Conservation (phyloP, 2,113 vertebrate species). For the Nothobranchius furzeri region DNA sequence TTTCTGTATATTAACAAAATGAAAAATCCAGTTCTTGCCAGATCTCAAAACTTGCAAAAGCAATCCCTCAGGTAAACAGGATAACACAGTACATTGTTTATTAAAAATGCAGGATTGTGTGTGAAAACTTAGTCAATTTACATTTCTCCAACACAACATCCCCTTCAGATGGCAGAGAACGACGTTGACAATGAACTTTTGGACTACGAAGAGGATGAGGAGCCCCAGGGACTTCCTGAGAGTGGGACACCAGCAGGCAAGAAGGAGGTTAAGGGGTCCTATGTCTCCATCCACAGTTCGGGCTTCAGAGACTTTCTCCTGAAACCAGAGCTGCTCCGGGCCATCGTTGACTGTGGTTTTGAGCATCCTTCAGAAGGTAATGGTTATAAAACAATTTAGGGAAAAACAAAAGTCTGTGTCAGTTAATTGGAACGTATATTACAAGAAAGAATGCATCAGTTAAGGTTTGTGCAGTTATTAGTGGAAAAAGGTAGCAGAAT, state of each 20-base stretch:
- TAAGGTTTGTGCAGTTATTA: not conserved
- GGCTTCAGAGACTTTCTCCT: constrained; percentile 90
- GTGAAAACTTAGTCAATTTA: no score
- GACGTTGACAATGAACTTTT: constrained; percentile 87
- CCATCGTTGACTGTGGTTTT: constrained; percentile 90
- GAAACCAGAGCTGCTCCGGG: constrained; percentile 87
- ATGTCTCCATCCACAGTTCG: constrained; percentile 90
- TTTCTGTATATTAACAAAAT: no score
- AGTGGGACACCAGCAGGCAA: constrained; percentile 73
- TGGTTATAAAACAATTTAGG: not conserved
- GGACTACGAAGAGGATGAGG: constrained; percentile 89
- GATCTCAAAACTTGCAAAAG: no score
- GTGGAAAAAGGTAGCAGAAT: not conserved
- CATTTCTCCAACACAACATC: no score
- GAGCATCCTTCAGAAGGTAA: constrained; percentile 89
- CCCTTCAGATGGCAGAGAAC: constrained; percentile 81
- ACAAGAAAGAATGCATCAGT: not conserved
- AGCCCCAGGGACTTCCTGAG: constrained; percentile 81
- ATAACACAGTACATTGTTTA: no score
- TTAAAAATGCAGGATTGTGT: no score
- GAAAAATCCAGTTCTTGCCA: no score
- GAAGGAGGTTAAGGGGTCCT: constrained; percentile 89
- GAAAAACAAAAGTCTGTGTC: no score
- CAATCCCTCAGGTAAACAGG: not conserved
- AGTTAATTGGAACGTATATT: no score